Percentiles rank a stretch among this genome's conserved stretches.
Conservation (phyloP, 1,140 invertebrate genomes). For the Eumaeus atala region DNA sequence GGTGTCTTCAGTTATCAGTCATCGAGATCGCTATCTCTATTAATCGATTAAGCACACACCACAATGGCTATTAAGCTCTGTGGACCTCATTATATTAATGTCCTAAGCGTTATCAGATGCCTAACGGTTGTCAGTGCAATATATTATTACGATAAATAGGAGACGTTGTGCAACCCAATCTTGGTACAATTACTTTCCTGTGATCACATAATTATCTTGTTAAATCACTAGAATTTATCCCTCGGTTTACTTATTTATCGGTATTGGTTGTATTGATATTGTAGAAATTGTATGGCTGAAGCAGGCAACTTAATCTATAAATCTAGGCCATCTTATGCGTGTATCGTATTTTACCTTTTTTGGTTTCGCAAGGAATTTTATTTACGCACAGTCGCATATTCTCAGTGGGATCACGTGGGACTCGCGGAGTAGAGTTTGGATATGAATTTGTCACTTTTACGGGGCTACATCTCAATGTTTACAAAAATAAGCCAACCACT, state of each 20-base stretch:
- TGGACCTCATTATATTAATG: conserved; percentile 9
- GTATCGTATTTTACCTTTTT: too few relatives aligned
- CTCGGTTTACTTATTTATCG: not conserved
- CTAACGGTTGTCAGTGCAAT: conserved; percentile 1
- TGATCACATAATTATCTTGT: conserved; percentile 6
- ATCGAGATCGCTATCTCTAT: conserved; percentile 12
- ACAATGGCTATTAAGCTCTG: conserved; percentile 12
- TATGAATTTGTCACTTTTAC: too few relatives aligned
- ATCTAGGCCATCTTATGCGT: too few relatives aligned
- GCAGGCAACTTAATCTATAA: too few relatives aligned
- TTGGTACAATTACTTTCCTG: conserved; percentile 1
- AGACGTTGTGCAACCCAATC: conserved; percentile 1
- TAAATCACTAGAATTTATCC: not conserved
- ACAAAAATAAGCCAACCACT: too few relatives aligned
- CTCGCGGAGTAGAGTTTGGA: too few relatives aligned
- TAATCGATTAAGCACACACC: conserved; percentile 19
- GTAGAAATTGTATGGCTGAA: too few relatives aligned
- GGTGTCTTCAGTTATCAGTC: conserved; percentile 27
- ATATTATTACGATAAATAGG: conserved; percentile 1
- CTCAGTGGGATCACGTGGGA: too few relatives aligned
- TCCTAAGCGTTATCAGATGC: conserved; percentile 2
- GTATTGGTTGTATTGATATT: too few relatives aligned
- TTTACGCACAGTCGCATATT: too few relatives aligned
- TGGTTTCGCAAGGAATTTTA: too few relatives aligned
- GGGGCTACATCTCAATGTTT: too few relatives aligned